Percentiles rank a stretch among this genome's conserved stretches.
These are phyloP conservation scores for Rhyacophila evoluta DNA, from an alignment of 2,888 invertebrate species.

Conservation along the genomic window DNA sequence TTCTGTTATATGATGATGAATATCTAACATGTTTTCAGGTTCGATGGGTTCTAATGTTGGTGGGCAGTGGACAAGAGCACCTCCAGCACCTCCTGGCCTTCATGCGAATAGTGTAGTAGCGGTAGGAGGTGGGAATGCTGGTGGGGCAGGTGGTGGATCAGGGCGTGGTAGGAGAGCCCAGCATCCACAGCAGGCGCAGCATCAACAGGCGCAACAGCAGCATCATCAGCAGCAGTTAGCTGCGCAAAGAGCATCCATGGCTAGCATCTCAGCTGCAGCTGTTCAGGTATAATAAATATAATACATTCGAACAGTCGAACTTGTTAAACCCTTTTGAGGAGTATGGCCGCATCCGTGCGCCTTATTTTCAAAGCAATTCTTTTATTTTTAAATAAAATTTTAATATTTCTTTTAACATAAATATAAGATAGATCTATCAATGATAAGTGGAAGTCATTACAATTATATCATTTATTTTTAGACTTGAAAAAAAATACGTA, in stretches of 20 bases:
- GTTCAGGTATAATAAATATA: no score
- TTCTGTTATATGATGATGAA: neutral
- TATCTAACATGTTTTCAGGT: conserved; percentile 33
- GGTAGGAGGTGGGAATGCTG: conserved; percentile 60
- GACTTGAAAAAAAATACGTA: no score
- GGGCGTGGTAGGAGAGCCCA: conserved; percentile 60
- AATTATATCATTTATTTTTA: no score
- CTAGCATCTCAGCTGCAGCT: conserved; percentile 58
- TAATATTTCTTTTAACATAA: no score
- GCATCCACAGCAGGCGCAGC: conserved; percentile 61
- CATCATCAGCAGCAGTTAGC: conserved; percentile 58
- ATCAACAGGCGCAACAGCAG: conserved; percentile 57
- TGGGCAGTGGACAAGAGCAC: conserved; percentile 85
- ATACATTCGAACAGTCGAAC: no score
- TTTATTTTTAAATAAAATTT: no score
- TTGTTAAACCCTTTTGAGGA: no score
- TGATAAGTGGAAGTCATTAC: no score
- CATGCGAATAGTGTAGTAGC: conserved; percentile 54
- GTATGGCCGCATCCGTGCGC: no score
- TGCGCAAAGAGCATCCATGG: conserved; percentile 58
- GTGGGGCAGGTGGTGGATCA: conserved; percentile 83
- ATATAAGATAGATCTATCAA: no score
- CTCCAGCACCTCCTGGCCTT: conserved; percentile 76
- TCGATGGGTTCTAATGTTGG: conserved; percentile 61
- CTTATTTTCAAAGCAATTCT: no score